phyloP scores from a whole-genome alignment of 2,113 vertebrate species.

The Urocitellus parryii region DNA sequence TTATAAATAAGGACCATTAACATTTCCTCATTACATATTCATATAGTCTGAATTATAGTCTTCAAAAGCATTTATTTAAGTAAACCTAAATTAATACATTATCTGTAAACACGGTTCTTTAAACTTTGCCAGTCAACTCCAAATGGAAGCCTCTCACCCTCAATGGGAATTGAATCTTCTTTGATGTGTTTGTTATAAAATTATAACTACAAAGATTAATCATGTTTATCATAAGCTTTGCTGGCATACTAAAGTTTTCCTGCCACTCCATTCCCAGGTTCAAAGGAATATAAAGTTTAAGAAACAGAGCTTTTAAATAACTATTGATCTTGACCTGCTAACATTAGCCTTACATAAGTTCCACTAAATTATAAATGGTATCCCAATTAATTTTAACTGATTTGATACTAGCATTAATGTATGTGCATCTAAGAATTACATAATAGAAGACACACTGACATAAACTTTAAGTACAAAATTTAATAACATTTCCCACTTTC shows the following conservation, averaged over 20 bases:
- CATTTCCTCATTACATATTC: conserved; percentile 42
- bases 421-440: conserved; percentile 21
- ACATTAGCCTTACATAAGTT: conserved; percentile 19
- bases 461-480: background rate
- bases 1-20: background rate
- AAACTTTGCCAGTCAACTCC: background rate
- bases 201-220: background rate
- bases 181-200: conserved; percentile 10
- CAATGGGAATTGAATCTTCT: background rate
- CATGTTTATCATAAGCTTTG: background rate
- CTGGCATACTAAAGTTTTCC: background rate
- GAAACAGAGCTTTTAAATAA: background rate
- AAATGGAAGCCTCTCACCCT: background rate
- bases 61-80: conserved; percentile 34
- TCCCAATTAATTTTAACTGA: background rate
- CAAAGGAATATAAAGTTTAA: background rate
- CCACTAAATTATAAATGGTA: conserved; percentile 18
- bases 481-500: background rate
- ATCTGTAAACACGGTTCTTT: conserved; percentile 6
- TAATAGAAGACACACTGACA: background rate
- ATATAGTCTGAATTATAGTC: background rate
- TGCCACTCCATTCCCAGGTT: background rate
- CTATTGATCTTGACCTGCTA: background rate
- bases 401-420: background rate
- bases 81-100: background rate